Conservation (phyloP, 1,140 invertebrate species). For the Drosophila navojoa region DNA sequence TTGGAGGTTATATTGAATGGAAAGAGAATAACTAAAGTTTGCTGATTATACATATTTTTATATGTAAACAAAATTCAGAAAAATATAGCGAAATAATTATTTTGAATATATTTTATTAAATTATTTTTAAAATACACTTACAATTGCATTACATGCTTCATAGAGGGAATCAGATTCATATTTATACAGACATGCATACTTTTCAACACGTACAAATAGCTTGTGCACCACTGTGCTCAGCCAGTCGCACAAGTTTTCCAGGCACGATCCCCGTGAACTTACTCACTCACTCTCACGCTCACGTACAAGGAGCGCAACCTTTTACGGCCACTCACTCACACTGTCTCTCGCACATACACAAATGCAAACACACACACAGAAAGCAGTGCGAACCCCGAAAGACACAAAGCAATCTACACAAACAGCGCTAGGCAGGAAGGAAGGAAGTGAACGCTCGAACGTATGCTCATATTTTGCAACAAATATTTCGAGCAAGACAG, state of each 20-base stretch:
- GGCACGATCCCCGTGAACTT: constrained; percentile 74
- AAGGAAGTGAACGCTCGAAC: constrained; percentile 75
- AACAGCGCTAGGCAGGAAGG: constrained; percentile 55
- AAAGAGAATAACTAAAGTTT: no score
- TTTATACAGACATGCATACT: not conserved
- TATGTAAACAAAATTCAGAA: no score
- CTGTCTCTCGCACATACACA: constrained; percentile 29
- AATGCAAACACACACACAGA: not conserved
- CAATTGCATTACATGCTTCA: no score
- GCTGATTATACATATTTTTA: no score
- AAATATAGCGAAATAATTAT: no score
- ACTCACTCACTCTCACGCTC: constrained; percentile 38
- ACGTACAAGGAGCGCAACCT: constrained; percentile 46
- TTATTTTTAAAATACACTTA: no score
- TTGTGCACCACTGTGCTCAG: constrained; percentile 50
- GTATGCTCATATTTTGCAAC: constrained; percentile 77
- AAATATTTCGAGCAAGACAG: constrained; percentile 42
- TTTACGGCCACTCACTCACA: constrained; percentile 61
- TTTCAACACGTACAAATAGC: not conserved
- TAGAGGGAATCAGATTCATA: no score
- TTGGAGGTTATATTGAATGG: not conserved
- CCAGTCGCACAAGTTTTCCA: constrained; percentile 42
- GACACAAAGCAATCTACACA: constrained; percentile 27
- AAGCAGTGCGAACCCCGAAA: constrained; percentile 40
- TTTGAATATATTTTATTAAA: no score